Conservation (phyloP, 2,113 vertebrate species). For the Calypte anna region DNA sequence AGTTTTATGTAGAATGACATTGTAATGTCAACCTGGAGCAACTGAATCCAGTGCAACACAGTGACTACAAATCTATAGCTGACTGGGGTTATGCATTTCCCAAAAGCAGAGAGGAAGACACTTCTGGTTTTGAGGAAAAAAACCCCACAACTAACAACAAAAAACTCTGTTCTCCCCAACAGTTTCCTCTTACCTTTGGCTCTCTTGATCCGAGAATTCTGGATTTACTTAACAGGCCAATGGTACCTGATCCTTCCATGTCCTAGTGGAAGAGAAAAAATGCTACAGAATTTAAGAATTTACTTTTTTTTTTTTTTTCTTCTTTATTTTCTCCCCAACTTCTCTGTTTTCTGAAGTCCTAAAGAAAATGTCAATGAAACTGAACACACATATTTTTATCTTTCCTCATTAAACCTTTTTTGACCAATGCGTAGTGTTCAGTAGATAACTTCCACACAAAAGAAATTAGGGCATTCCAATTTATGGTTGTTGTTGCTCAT, state of each 20-base stretch:
- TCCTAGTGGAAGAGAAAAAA: conserved; percentile 79
- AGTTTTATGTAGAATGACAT: not conserved
- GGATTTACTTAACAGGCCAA: conserved; percentile 41
- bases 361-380: not conserved
- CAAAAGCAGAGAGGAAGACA: not conserved
- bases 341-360: not conserved
- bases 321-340: not conserved
- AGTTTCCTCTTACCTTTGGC: conserved; percentile 73
- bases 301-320: not conserved
- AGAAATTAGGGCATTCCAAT: not conserved
- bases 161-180: not conserved
- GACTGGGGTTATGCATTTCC: not conserved
- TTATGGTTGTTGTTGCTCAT: not conserved
- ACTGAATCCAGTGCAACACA: not conserved
- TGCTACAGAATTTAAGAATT: not conserved
- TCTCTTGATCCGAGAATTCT: conserved; percentile 37
- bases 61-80: not conserved
- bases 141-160: not conserved
- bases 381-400: not conserved
- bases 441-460: not conserved
- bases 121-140: not conserved
- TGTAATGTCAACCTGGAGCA: not conserved
- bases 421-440: not conserved
- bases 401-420: not conserved
- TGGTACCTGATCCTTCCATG: conserved; percentile 85